These are phyloP conservation scores for Bruchidius siliquastri DNA, from an alignment of 2,888 invertebrate species.

Conservation along the genomic window DNA sequence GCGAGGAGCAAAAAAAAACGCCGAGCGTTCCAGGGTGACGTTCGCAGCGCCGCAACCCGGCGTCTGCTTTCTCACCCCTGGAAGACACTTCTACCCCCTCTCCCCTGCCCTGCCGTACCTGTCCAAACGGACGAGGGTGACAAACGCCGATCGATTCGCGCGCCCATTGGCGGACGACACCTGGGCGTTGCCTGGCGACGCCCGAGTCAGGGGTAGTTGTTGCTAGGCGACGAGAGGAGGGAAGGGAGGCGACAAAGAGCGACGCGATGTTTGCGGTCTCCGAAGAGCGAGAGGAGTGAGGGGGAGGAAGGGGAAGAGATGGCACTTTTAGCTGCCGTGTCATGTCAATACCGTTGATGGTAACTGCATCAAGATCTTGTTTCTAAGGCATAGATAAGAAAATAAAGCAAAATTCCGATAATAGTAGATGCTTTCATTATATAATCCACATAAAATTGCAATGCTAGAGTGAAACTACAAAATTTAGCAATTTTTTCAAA, in stretches of 20 bases:
- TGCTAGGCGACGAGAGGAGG: neutral
- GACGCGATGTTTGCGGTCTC: neutral
- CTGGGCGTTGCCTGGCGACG: neutral
- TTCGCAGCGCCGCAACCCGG: neutral
- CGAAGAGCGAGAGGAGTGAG: neutral
- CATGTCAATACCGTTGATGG: neutral
- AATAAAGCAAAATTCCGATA: no score
- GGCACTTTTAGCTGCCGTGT: neutral
- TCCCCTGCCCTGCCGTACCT: no score
- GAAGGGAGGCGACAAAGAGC: neutral
- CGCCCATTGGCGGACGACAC: neutral
- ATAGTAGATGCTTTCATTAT: no score
- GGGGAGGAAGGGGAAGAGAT: neutral
- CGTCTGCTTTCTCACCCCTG: neutral
- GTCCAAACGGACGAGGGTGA: neutral
- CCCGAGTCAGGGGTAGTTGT: neutral
- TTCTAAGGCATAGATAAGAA: neutral
- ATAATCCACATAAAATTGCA: no score
- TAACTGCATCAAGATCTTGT: no score
- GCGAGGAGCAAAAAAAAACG: neutral
- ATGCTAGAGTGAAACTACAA: no score
- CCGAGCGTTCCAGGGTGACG: neutral
- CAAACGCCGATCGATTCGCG: neutral
- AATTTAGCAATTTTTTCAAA: no score
- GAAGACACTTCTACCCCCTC: neutral